Evolutionary conservation across 1,140 invertebrate species (phyloP), one percentile per base, ranked within the genome.

Genomic region (Cydia pomonella): DNA sequence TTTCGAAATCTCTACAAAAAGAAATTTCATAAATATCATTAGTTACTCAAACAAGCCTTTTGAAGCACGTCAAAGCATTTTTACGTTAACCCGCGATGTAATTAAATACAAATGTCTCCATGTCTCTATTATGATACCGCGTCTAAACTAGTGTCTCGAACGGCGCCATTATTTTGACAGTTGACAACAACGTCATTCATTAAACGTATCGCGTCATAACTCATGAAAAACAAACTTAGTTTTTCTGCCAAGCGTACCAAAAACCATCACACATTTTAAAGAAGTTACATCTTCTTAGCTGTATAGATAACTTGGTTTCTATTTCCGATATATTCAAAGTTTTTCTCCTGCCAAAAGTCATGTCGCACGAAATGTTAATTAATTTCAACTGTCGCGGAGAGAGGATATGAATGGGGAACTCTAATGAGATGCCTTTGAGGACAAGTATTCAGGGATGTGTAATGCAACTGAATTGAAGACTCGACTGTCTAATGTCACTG

Each of bases 261-360:
- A 38, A 21, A 0, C 10, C 16, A 2, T 5, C 7, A 69, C 29
- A 69, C 33, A 41, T 33, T 69, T 38, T 38, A 18, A 38, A 33
- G n/a, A 18, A 66, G 12, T 10, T 29, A 12, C 12, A 12, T 9
- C 16, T 16, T 0, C 1, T 9, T 38, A 5, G 29, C 16, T 33
- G 64, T 69, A 69, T 10, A n/a, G n/a, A 16, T 69, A 69, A 69
- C 12, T 69, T 69, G 33, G 82, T 73, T 83, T 85, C 87, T 91
- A 89, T 89, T 91, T 88, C 82, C 82, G 81, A 85, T 86, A 71
- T 75, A 84, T 80, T 83, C 77, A 81, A 84, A 89, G 82, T 87
- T 90, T 90, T 87, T 87, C 81, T 82, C 76, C 72, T 86, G 86
- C 86, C 88, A 87, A 90, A 89, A 85, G 79, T 79, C 77, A 18